Conservation (phyloP, 2,113 vertebrate species). For the Cynocephalus volans region DNA sequence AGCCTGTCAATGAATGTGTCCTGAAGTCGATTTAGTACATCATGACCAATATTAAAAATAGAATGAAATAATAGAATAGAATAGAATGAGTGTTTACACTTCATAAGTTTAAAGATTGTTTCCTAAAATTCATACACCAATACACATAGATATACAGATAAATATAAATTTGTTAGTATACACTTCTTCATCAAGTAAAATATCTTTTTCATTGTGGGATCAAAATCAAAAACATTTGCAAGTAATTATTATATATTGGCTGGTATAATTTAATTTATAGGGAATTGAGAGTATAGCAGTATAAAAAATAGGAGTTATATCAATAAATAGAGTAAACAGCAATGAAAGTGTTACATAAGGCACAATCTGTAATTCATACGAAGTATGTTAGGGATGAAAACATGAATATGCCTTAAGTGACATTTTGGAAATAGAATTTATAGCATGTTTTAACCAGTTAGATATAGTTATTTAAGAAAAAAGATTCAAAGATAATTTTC, state of each 20-base stretch:
- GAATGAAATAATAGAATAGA: neutral
- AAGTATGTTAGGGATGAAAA: neutral
- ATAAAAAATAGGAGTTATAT: too few species aligned
- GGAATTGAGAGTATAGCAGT: too few species aligned
- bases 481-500: too few species aligned
- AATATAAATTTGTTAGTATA: neutral
- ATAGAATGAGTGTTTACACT: neutral
- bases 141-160: neutral
- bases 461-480: too few species aligned
- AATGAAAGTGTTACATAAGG: too few species aligned
- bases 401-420: too few species aligned
- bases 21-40: neutral
- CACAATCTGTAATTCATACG: too few species aligned
- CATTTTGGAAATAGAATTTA: too few species aligned
- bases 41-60: neutral
- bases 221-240: neutral
- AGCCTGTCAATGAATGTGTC: neutral
- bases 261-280: neutral
- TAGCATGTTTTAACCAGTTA: too few species aligned
- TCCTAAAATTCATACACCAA: neutral
- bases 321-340: too few species aligned
- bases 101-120: neutral
- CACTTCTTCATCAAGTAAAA: neutral
- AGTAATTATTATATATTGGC: neutral
- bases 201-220: neutral